A percentile compares a stretch with the other conserved stretches of the same genome.
phyloP scores from a whole-genome alignment of 2,113 vertebrate species.

The Semnopithecus entellus region DNA sequence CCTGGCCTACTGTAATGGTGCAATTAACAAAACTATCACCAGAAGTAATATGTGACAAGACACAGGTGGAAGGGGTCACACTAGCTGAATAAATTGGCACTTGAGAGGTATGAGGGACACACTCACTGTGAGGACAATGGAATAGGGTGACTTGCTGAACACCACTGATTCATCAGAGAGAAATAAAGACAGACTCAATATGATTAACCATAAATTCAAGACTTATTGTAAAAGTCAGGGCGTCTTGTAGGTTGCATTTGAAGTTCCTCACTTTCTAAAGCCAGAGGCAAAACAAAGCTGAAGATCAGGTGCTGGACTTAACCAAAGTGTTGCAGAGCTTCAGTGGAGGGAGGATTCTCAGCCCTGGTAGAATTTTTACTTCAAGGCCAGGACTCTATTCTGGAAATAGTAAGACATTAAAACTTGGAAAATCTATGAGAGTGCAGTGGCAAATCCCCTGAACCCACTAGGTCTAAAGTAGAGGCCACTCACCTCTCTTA shows the following conservation, averaged over 20 bases:
- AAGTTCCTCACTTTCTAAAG: not conserved
- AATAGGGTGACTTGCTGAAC: not conserved
- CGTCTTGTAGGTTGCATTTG: not conserved
- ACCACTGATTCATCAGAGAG: not conserved
- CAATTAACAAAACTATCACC: not conserved
- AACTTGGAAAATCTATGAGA: not conserved
- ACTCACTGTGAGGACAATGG: not conserved
- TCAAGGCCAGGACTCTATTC: not conserved
- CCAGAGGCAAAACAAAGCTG: not conserved
- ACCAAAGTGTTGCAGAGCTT: not conserved
- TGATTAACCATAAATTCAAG: not conserved
- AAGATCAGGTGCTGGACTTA: not conserved
- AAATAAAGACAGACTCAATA: not conserved
- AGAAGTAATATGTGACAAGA: not conserved
- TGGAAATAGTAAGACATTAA: not conserved
- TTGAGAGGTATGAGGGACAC: not conserved
- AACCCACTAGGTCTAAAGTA: not conserved
- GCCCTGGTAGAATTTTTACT: not conserved
- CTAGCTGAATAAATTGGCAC: not conserved
- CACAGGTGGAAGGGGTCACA: not conserved
- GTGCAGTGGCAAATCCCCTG: not conserved
- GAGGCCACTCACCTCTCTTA: not conserved
- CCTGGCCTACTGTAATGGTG: not conserved
- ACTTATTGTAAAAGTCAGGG: not conserved
- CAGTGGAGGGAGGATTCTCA: not conserved